phyloP scores from a whole-genome alignment of 2,888 invertebrate genomes.

The Drosophila colorata region DNA sequence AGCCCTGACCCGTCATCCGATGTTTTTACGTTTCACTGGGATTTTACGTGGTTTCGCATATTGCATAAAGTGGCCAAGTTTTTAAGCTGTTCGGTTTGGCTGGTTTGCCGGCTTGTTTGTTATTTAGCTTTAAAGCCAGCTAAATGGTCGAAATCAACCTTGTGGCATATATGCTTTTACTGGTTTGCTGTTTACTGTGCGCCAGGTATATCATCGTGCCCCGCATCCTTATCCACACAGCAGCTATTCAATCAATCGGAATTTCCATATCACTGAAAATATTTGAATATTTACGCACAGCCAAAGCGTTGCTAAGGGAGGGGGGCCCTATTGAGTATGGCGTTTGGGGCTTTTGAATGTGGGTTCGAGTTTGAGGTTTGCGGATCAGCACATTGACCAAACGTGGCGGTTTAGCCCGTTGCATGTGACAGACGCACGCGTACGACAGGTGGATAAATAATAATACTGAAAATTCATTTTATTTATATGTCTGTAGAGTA shows the following conservation, averaged over 20 bases:
- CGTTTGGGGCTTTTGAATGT: slow-evolving; percentile 18
- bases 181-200: background rate
- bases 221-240: slow-evolving; percentile 3
- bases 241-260: slow-evolving; percentile 73
- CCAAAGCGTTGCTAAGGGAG: slow-evolving; percentile 24
- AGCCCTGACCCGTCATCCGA: slow-evolving; percentile 2
- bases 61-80: slow-evolving; percentile 62
- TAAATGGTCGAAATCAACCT: slow-evolving; percentile 53
- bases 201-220: background rate
- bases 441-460: slow-evolving; percentile 48
- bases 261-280: slow-evolving; percentile 78
- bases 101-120: slow-evolving; percentile 18
- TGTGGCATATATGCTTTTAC: slow-evolving; percentile 31
- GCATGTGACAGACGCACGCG: slow-evolving; percentile 13
- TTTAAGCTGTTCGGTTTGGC: slow-evolving; percentile 32
- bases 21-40: slow-evolving; percentile 41
- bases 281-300: slow-evolving; percentile 72
- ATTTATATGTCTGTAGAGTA: slow-evolving; percentile 31
- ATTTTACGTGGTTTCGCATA: slow-evolving; percentile 65
- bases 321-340: background rate
- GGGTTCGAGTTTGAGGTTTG: slow-evolving; percentile 8
- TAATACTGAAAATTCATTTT: slow-evolving; percentile 63
- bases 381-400: slow-evolving; percentile 25
- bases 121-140: slow-evolving; percentile 70
- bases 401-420: slow-evolving; percentile 30